Percentiles rank a stretch among this genome's conserved stretches.
phyloP scores from a whole-genome alignment of 2,797 vertebrate species.

The Falco cherrug region DNA sequence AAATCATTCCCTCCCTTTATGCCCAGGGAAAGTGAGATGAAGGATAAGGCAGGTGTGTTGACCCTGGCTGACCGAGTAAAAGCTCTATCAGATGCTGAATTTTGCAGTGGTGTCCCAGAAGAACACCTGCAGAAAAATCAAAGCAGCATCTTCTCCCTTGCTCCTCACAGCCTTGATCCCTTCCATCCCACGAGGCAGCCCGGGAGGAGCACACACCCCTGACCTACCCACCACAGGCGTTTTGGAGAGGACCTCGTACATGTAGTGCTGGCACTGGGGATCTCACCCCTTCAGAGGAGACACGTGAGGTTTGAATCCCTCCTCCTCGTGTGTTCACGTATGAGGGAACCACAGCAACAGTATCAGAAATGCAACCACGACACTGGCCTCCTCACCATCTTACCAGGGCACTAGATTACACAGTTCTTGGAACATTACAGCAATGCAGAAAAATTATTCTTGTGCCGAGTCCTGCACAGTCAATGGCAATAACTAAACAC shows the following conservation, averaged over 20 bases:
- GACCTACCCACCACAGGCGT: not conserved
- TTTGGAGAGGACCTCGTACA: not conserved
- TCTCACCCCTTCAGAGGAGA: not conserved
- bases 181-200: not conserved
- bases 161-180: not conserved
- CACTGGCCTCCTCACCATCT: not conserved
- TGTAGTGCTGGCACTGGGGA: not conserved
- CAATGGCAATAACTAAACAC: not conserved
- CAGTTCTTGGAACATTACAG: not conserved
- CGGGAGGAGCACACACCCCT: not conserved
- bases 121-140: not conserved
- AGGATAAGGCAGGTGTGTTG: not conserved
- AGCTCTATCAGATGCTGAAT: not conserved
- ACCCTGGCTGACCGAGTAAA: not conserved
- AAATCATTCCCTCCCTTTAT: not conserved
- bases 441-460: not conserved
- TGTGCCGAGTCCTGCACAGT: not conserved
- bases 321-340: not conserved
- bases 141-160: not conserved
- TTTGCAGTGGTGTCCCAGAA: not conserved
- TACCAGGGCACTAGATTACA: not conserved
- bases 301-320: not conserved
- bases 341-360: not conserved
- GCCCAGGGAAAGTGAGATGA: not conserved
- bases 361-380: accelerated